Evolutionary conservation across 2,113 vertebrate species (phyloP), one percentile per base, ranked within the genome.

Genomic region (Beaufortia kweichowensis): DNA sequence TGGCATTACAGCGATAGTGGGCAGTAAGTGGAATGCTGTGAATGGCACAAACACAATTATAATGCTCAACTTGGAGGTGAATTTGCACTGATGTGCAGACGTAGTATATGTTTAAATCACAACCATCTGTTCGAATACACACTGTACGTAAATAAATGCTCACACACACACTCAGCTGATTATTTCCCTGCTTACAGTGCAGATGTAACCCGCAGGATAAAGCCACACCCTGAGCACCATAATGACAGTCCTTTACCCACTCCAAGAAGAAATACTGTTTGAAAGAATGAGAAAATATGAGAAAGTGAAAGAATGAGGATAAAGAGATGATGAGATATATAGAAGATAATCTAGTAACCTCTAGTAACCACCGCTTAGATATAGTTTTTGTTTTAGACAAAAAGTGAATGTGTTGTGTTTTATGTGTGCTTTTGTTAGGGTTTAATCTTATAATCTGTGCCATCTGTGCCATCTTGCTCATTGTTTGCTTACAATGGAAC

Each of bases 371-470:
- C n/a, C n/a, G n/a, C n/a, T n/a, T n/a, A n/a, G n/a, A n/a, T n/a
- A n/a, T n/a, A n/a, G n/a, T n/a, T n/a, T n/a, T n/a, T n/a, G n/a
- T n/a, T n/a, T n/a, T n/a, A n/a, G n/a, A n/a, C n/a, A n/a, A n/a
- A n/a, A n/a, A n/a, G n/a, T n/a, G n/a, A n/a, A n/a, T n/a, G 23
- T 62, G 29, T n/a, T 21, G 6, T 67, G 64, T 39, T 39, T 48
- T 10, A 11, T 46, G 29, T 68, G 26, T 24, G 53, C 31, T 59
- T 65, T 56, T n/a, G 7, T 59, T 35, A 19, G 53, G 61, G 26
- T 28, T 59, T 60, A 68, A 35, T 59, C 14, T 33, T 53, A 60
- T 68, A 77, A 67, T 53, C 75, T 63, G 23, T 77, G 75, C 64
- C 63, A 77, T 60, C 75, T 77, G 75, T 53, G 64, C 64, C 41